Evolutionary conservation across 1,140 invertebrate genomes (phyloP).

Genomic region (Armadillidium nasatum): DNA sequence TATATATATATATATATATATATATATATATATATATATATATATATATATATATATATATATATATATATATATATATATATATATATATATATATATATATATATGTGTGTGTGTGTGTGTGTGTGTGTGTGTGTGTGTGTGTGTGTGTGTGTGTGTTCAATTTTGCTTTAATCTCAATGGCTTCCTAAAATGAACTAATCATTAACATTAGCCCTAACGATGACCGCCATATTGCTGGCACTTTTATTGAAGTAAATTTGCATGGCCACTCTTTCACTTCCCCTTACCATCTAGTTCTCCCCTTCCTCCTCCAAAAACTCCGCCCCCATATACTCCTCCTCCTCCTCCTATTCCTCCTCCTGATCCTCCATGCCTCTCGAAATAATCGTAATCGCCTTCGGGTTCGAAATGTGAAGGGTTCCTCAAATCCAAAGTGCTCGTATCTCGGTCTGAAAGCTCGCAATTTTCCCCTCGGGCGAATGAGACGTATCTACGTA

Average conservation of each 20-base stretch:
- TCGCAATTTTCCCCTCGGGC: slow-evolving; percentile 13
- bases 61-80: slow-evolving; percentile 19
- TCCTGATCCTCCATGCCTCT: neutral
- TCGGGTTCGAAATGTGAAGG: slow-evolving; percentile 22
- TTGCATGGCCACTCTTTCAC: too few relatives aligned
- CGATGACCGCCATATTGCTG: too few relatives aligned
- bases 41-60: slow-evolving; percentile 3
- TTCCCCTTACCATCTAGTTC: too few relatives aligned
- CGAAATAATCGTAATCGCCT: slow-evolving; percentile 22
- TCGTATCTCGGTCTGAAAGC: slow-evolving; percentile 17
- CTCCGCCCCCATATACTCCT: too few relatives aligned
- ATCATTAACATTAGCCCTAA: too few relatives aligned
- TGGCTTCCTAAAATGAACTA: too few relatives aligned
- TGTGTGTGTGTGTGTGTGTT: too few relatives aligned
- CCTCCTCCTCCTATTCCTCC: too few relatives aligned
- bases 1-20: slow-evolving; percentile 19
- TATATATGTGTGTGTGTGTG: slow-evolving; percentile 7
- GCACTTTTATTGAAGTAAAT: too few relatives aligned
- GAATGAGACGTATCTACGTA: slow-evolving; percentile 5
- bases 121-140: neutral
- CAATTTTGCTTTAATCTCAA: too few relatives aligned
- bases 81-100: slow-evolving; percentile 19
- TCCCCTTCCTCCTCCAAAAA: too few relatives aligned
- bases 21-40: slow-evolving; percentile 20
- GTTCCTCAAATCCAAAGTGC: slow-evolving; percentile 17